Conservation (phyloP, 1,140 invertebrate species). For the Dryas iulia region DNA sequence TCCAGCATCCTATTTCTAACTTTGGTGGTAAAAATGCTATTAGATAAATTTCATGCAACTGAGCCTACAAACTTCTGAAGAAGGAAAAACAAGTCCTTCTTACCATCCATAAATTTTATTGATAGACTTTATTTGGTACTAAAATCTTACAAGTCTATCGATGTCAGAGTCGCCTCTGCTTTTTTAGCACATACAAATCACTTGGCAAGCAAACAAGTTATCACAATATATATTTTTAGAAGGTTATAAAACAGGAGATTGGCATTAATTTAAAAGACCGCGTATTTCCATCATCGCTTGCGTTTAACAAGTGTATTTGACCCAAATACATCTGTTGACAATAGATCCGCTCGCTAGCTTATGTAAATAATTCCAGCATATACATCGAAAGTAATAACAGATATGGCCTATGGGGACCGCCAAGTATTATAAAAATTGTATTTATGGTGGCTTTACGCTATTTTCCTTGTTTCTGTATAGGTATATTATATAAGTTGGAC, state of each 20-base stretch:
- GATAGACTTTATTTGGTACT: slow-evolving; percentile 49
- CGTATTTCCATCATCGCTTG: slow-evolving; percentile 21
- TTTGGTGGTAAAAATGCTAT: slow-evolving; percentile 24
- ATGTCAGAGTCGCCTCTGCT: slow-evolving; percentile 33
- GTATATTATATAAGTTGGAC: too few species aligned
- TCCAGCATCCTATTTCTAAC: slow-evolving; percentile 8
- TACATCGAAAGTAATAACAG: neutral
- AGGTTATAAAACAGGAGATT: slow-evolving; percentile 16
- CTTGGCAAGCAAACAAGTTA: slow-evolving; percentile 29
- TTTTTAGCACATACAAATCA: slow-evolving; percentile 30
- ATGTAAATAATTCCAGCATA: neutral
- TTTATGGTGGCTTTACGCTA: neutral
- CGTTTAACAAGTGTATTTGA: slow-evolving; percentile 23
- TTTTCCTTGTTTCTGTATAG: neutral
- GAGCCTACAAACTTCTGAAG: slow-evolving; percentile 23
- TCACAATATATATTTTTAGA: slow-evolving; percentile 24
- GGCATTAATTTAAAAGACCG: slow-evolving; percentile 23
- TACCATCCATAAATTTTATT: slow-evolving; percentile 50
- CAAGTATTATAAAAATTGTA: slow-evolving; percentile 3
- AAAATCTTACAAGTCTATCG: slow-evolving; percentile 46
- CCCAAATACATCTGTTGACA: slow-evolving; percentile 24
- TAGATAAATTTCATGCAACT: slow-evolving; percentile 29
- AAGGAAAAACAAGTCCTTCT: slow-evolving; percentile 46
- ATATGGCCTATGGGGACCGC: neutral
- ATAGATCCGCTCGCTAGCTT: neutral